Conservation (phyloP, 2,113 vertebrate species). For the Cygnus atratus region DNA sequence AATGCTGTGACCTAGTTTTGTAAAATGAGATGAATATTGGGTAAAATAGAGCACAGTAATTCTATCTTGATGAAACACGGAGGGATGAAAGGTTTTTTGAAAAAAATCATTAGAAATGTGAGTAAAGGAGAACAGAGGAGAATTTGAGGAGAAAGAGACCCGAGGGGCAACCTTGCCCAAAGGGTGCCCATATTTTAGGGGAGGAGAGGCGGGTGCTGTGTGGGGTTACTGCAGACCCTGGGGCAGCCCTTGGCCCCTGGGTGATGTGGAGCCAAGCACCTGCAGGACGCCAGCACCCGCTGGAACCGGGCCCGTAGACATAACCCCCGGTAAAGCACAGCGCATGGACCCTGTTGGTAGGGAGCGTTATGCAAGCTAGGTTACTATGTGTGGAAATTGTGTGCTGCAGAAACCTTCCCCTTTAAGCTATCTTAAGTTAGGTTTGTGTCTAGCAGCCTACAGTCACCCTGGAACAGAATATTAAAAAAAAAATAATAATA, state of each 20-base stretch:
- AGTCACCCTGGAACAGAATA: neutral
- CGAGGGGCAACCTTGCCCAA: neutral
- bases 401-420: neutral
- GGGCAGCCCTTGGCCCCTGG: neutral
- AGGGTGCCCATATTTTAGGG: accelerated
- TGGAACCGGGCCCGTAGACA: neutral
- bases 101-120: neutral
- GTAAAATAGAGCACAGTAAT: neutral
- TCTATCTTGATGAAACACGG: neutral
- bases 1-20: slow-evolving; percentile 16
- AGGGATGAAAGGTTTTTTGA: neutral
- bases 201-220: neutral
- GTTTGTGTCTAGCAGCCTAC: neutral
- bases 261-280: neutral
- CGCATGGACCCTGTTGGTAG: too few species aligned
- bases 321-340: neutral
- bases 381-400: neutral
- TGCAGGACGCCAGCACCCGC: neutral
- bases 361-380: too few species aligned
- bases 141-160: neutral
- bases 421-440: neutral
- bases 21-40: neutral
- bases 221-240: too few species aligned
- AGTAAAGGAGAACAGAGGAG: neutral
- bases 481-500: too few species aligned